Percentiles rank a stretch among this genome's conserved stretches.
phyloP scores from a whole-genome alignment of 2,888 invertebrate genomes.

The Synergus umbraculus region DNA sequence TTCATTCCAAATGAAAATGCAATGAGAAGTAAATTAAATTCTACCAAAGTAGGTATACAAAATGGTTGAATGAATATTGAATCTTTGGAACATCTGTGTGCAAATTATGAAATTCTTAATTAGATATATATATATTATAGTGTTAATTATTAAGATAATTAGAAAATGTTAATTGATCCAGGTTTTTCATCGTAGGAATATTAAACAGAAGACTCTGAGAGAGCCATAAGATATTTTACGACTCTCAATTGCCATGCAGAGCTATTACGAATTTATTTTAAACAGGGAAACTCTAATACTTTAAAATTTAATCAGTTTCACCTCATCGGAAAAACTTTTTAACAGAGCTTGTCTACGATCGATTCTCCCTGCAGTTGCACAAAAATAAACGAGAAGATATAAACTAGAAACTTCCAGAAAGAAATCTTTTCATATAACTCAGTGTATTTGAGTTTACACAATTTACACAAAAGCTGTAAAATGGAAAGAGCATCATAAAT shows the following conservation, averaged over 20 bases:
- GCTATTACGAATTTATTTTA: slow-evolving; percentile 8
- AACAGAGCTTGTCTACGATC: not conserved
- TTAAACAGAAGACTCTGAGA: not conserved
- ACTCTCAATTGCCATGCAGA: not conserved
- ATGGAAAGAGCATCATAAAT: no score
- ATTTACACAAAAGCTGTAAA: no score
- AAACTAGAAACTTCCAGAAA: not conserved
- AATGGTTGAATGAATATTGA: no score
- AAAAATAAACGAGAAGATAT: not conserved
- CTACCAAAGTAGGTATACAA: not conserved
- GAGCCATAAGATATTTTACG: not conserved
- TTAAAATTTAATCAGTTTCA: slow-evolving; percentile 9
- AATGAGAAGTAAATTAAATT: not conserved
- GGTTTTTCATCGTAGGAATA: not conserved
- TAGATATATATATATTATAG: not conserved
- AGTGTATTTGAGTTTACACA: no score
- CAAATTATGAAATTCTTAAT: not conserved
- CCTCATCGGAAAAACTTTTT: not conserved
- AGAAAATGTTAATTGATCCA: no score
- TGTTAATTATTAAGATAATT: no score
- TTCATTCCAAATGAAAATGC: no score
- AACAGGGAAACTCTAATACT: not conserved
- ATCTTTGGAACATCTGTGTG: no score
- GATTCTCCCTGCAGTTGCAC: not conserved
- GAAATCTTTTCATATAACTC: not conserved